These are phyloP conservation scores for Numida meleagris DNA, from an alignment of 2,113 vertebrate species.

Conservation along the genomic window DNA sequence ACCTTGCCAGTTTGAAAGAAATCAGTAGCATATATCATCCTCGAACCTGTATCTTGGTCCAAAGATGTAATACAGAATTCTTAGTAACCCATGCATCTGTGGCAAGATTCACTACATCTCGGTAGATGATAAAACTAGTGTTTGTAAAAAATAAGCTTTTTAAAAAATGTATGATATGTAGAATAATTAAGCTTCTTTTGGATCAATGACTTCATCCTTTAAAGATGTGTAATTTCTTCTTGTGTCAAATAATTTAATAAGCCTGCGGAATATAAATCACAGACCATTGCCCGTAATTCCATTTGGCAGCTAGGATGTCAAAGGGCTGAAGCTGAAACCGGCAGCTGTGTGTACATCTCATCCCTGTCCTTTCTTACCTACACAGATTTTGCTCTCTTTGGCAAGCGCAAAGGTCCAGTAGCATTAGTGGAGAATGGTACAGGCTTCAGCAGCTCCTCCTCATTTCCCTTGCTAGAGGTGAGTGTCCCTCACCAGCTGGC, in stretches of 20 bases:
- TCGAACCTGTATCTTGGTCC: not conserved
- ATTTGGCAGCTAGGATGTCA: not conserved
- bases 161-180: not conserved
- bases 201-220: not conserved
- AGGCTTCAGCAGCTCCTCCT: not conserved
- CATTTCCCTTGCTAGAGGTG: not conserved
- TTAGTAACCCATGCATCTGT: not conserved
- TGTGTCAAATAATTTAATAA: not conserved
- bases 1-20: constrained; percentile 27
- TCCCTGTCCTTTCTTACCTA: not conserved
- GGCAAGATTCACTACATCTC: not conserved
- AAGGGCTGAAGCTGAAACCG: not conserved
- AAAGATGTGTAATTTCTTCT: not conserved
- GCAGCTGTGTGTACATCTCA: accelerated
- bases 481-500: not conserved
- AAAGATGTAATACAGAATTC: not conserved
- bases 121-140: not conserved
- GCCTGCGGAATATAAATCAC: not conserved
- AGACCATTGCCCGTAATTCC: not conserved
- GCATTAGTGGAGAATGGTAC: too few species aligned
- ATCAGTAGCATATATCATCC: not conserved
- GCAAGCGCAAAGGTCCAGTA: accelerated
- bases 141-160: not conserved
- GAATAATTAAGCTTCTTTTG: not conserved
- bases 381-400: not conserved